Base-by-base conservation (phyloP, 2,113 vertebrate genomes). In the Oncorhynchus tshawytscha region DNA sequence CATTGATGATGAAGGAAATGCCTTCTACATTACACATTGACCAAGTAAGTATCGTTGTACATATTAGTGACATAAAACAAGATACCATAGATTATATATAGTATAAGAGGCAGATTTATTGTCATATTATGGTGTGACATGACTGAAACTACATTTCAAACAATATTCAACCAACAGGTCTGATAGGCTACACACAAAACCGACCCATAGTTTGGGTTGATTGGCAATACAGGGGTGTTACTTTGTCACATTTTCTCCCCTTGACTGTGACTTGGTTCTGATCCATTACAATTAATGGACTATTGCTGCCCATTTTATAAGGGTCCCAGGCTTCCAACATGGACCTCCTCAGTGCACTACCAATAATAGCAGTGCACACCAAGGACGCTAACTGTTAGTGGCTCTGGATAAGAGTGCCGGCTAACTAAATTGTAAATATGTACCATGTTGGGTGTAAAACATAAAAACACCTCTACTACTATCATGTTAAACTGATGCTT, bases 331-430 rank as follows among this genome's bases (percentile, higher is more conserved):
- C 8, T 45, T 45, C 39, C 39, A 45, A 45, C 39, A 9, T 45
- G 39, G 9, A 45, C 39, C 39, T 76, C 76, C 86, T 18, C 59
- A 74, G 80, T 72, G 67, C 39, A 70, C 2, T 49, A 81, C 59
- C 48, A 77, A 74, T 74, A 80, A 81, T 48, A 71, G n/a, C 65
- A 13, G 74, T 65, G 62, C 65, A 77, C 39, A 5, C 87, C 25
- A 25, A 24, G 6, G 27, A 51, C 25, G 22, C 24, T 12, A 66
- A 45, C 39, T 45, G 39, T 45, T 9, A 11, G 9, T 9, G 8
- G 8, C 39, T 45, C 39, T 45, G 39, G 39, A 45, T 45, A 11
- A 2, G 39, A 45, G 39, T 45, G 39, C 8, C 39, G 2, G 39
- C 39, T 45, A 45, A 45, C 39, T 11, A 45, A 45, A 45, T 9